Evolutionary conservation across 2,797 vertebrate genomes (phyloP), one percentile per base, ranked within the genome.

Genomic region (Podargus strigoides): DNA sequence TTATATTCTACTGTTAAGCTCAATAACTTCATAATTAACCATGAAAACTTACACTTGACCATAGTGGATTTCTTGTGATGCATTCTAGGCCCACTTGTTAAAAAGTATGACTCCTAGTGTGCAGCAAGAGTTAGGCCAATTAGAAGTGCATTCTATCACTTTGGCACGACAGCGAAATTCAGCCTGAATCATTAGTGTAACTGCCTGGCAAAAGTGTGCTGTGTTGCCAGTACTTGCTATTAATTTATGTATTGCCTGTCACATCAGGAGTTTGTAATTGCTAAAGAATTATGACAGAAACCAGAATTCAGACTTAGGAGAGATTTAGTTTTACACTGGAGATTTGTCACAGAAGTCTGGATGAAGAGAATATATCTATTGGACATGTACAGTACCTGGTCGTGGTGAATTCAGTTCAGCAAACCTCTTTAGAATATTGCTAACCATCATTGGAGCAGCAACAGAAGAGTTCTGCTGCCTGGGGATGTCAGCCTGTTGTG

Each of bases 401-500:
- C 99, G 98, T 90, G 99, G 98, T 32, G 99, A 99, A 96, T 99
- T 99, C 97, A 99, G 97, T 97, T 99, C 99, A 96, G 98, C 99
- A 98, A 99, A 99, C 97, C 99, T 99, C 98, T 99, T 99, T 80
- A 99, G 98, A 98, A 99, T 99, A 97, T 98, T 99, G 96, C 99
- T 99, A 96, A 99, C 99, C 98, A 99, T 99, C 97, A 99, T 98
- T 21, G 99, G 99, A 67, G 99, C 99, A 55, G 99, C 98, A 94
- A 99, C 99, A 16, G 99, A 99, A 83, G 99, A 99, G 98, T 99
- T 99, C 97, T 99, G 99, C 96, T 99, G 99, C 70, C 99, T 98
- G 64, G 99, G 99, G 97, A 99, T 99, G 98, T 99, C 99, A 62
- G 99, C 99, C 98, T 99, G 99, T 97, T 99, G 99, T 7, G 99